phyloP scores from a whole-genome alignment of 2,888 invertebrate genomes.

The Hofmannophila pseudospretella region DNA sequence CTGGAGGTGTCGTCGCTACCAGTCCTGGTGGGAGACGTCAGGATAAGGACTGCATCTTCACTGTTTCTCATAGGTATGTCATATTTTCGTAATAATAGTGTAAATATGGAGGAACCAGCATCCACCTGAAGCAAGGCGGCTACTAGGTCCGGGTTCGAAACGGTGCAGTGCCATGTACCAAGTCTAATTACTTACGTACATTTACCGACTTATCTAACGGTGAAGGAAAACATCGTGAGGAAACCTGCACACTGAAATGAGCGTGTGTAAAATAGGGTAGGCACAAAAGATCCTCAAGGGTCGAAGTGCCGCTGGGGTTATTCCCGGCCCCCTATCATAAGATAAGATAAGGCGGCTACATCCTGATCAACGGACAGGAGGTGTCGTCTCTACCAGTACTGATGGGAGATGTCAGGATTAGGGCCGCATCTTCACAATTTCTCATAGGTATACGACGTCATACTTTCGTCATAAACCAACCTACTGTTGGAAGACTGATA shows the following conservation, averaged over 20 bases:
- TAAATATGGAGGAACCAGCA: conserved; percentile 56
- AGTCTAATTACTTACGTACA: too few relatives aligned
- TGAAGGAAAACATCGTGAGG: too few relatives aligned
- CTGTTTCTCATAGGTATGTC: conserved; percentile 81
- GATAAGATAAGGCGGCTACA: conserved; percentile 52
- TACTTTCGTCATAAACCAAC: too few relatives aligned
- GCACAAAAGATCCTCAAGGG: too few relatives aligned
- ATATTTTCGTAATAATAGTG: background rate
- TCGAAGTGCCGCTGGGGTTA: too few relatives aligned
- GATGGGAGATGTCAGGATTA: conserved; percentile 80
- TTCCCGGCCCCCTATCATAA: too few relatives aligned
- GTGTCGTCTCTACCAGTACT: conserved; percentile 80
- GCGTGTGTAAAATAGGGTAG: too few relatives aligned
- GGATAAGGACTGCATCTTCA: conserved; percentile 86
- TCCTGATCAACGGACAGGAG: conserved; percentile 84
- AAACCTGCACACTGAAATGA: too few relatives aligned
- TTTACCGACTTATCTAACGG: too few relatives aligned
- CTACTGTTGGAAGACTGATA: too few relatives aligned
- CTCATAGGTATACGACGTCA: conserved; percentile 71
- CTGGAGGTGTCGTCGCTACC: conserved; percentile 83
- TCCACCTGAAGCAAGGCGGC: conserved; percentile 88
- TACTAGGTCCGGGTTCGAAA: too few relatives aligned
- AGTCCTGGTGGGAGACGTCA: conserved; percentile 77
- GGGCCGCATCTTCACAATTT: conserved; percentile 87
- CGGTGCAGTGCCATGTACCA: too few relatives aligned